Percentiles rank a stretch among this genome's conserved stretches.
These are phyloP conservation scores for Parnassius orleans DNA, from an alignment of 2,888 invertebrate species.

Conservation along the genomic window DNA sequence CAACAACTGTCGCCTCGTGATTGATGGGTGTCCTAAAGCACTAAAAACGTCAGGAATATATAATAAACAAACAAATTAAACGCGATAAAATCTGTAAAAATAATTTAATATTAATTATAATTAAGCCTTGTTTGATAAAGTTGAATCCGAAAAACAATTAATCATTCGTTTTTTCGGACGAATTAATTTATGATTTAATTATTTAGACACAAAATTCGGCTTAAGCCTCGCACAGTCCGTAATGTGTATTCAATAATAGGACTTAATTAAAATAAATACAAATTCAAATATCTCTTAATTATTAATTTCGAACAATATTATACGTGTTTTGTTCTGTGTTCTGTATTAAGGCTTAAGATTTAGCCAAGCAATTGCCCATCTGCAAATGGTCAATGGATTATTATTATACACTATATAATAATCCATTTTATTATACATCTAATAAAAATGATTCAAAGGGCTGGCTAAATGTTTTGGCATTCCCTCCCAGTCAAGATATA, in stretches of 20 bases:
- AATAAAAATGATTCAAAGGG: too few species aligned
- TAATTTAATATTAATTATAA: neutral
- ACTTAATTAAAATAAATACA: neutral
- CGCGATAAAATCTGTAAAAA: too few species aligned
- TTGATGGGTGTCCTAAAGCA: too few species aligned
- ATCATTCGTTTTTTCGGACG: conserved; percentile 5
- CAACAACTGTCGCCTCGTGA: too few species aligned
- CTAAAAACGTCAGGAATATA: too few species aligned
- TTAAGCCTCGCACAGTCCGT: conserved; percentile 7
- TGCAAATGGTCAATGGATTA: too few species aligned
- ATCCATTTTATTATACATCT: too few species aligned
- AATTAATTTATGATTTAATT: conserved; percentile 14
- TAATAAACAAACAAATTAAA: too few species aligned
- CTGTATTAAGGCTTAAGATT: neutral
- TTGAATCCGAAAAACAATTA: neutral
- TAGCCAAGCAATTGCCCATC: too few species aligned
- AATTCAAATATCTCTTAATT: neutral
- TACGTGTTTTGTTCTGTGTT: neutral
- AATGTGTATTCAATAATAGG: neutral
- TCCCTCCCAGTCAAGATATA: too few species aligned
- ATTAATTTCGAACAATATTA: neutral
- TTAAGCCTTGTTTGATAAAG: neutral
- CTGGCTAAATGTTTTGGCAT: too few species aligned
- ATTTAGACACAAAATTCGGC: conserved; percentile 1
- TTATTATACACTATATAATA: too few species aligned